Base-by-base conservation (phyloP, 2,888 invertebrate genomes). In the Melieria crassipennis region DNA sequence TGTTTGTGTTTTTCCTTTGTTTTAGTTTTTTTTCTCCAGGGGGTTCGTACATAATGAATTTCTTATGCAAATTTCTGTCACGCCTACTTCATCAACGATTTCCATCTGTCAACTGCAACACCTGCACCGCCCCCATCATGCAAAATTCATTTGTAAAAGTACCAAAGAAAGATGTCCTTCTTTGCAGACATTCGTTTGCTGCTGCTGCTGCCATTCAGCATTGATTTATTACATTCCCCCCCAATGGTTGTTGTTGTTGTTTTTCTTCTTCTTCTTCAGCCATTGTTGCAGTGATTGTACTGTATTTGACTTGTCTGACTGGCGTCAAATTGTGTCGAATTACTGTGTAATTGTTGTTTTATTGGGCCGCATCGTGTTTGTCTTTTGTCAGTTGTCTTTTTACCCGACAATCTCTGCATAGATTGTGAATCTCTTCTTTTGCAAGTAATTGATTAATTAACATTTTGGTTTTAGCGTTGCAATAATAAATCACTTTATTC, bases 301-400 rank as follows among this genome's bases (percentile, higher is more conserved):
- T 65, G n/a, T 7, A 56, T 65, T 30, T 55, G 55, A 45, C 9
- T 10, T 50, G 50, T 10, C 11, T 50, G 42, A 45, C 52, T 52
- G 13, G 48, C 47, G 55, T 30, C 58, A 67, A 45, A 57, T 70
- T 65, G 55, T 60, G 64, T 62, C 48, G 30, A 74, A 73, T 73
- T 76, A 67, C 66, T 69, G 73, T 65, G 75, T 76, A 75, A 77
- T 78, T 78, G 75, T 72, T 75, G 73, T 75, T 76, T 74, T 75
- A 78, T 76, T 77, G 75, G 72, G 30, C 30, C 30, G 30, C 30
- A 30, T 30, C 3, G 30, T 2, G 16, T 16, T 16, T 16, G 16
- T 16, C 16, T 16, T 16, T 16, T 16, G 16, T 16, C 16, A 16
- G 30, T 30, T 30, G 30, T 30, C 30, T 30, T 30, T 30, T 30